Base-by-base conservation (phyloP, 2,888 invertebrate species). In the Thereva nobilitata region DNA sequence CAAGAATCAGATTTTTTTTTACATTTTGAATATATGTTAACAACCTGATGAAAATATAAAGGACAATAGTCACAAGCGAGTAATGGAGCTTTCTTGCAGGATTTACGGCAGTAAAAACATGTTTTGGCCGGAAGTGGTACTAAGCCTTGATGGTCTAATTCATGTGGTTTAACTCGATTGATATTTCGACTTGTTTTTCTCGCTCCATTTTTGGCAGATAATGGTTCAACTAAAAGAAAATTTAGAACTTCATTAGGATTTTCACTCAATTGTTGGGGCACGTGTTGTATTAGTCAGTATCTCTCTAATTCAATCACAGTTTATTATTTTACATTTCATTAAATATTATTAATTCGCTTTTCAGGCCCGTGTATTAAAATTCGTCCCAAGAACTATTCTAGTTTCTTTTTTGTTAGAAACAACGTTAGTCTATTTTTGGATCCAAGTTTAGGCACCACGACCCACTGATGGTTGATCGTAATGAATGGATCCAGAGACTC, bases 61-160 rank as follows among this genome's bases (percentile, higher is more conserved):
- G 94, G 89, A 78, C 98, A 98, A 81, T 92, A 97, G 82, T 97
- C 97, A 79, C 97, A 98, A 70, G 93, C 91, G 56, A 97, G 83
- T 72, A 97, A 83, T 0, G 95, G 91, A 0, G 91, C 93, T 64
- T 85, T 84, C 73, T 91, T 87, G 80, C 95, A 95, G 10, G 93
- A 93, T 74, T 88, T 90, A 67, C 86, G 84, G 77, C 96, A 97
- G 73, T 89, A 89, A 78, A 89, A 92, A 81, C 97, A 97, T 7
- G 89, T 83, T 78, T 89, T 88, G 0, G 92, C 91, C 0, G 95
- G 95, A 70, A 93, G 79, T 1, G 93, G 92, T 55, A 94, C 90
- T 75, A 90, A 83, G 38, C 81, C 80, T 68, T 85, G 84, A 2
- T 77, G 71, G 74, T 87, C 87, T 47, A 85, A 72, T 73, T 87